phyloP scores from a whole-genome alignment of 64 coral and sea anemone genomes.

The Montipora cactus region DNA sequence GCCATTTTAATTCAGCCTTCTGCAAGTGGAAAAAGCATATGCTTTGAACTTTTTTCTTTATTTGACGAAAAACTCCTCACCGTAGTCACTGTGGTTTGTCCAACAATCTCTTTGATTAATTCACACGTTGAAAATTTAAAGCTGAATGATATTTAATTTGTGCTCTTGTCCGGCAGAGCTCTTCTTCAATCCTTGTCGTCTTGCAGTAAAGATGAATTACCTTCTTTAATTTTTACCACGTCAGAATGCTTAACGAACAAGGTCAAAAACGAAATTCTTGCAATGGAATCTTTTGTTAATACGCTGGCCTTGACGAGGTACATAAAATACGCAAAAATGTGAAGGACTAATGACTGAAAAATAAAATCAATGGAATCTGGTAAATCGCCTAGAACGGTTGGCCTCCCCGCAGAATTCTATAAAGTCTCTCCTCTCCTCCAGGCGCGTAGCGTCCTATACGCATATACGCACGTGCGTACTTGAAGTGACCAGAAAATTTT shows the following conservation, averaged over 20 bases:
- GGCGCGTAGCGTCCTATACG: too few relatives aligned
- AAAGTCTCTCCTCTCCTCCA: too few relatives aligned
- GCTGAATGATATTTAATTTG: not conserved
- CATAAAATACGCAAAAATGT: too few relatives aligned
- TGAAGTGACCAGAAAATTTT: too few relatives aligned
- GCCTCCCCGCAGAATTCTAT: too few relatives aligned
- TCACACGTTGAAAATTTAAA: not conserved
- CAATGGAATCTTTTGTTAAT: not conserved
- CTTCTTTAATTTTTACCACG: slow-evolving; percentile 25
- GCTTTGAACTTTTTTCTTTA: slow-evolving; percentile 59
- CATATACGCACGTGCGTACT: too few relatives aligned
- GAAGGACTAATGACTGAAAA: too few relatives aligned
- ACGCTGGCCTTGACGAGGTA: too few relatives aligned
- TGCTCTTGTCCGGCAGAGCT: not conserved
- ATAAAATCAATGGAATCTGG: too few relatives aligned
- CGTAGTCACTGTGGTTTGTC: slow-evolving; percentile 15
- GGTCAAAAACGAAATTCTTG: not conserved
- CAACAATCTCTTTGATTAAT: slow-evolving; percentile 51
- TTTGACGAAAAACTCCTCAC: slow-evolving; percentile 25
- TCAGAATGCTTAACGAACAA: slow-evolving; percentile 30
- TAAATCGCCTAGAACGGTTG: too few relatives aligned
- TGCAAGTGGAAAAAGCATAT: slow-evolving; percentile 52
- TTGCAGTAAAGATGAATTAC: not conserved
- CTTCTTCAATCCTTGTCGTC: not conserved
- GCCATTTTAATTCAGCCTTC: slow-evolving; percentile 35